Evolutionary conservation across 2,797 vertebrate species (phyloP).

Genomic region (Epinephelus coioides): DNA sequence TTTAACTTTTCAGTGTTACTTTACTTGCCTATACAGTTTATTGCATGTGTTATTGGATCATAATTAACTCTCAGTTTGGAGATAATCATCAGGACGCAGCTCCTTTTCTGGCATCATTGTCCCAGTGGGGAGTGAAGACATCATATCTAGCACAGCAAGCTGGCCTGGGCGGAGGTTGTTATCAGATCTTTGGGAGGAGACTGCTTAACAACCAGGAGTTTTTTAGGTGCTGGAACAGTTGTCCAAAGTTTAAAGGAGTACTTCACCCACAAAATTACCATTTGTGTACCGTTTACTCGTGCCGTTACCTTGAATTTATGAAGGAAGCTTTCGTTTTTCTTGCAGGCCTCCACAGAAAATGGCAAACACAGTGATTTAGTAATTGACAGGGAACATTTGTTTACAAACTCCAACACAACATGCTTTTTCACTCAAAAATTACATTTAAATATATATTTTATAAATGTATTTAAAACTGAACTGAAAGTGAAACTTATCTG

Average conservation of each 20-base stretch:
- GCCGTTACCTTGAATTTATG: too few relatives aligned
- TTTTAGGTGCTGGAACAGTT: neutral
- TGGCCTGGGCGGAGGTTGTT: slow-evolving; percentile 74
- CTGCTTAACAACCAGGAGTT: slow-evolving; percentile 15
- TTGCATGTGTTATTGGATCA: neutral
- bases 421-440: too few relatives aligned
- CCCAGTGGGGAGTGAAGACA: slow-evolving; percentile 23
- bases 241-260: slow-evolving; percentile 1
- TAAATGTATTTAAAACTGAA: too few relatives aligned
- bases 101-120: slow-evolving; percentile 52
- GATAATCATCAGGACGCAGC: slow-evolving; percentile 5
- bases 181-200: slow-evolving; percentile 62
- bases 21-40: neutral
- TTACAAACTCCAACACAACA: too few relatives aligned
- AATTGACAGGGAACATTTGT: too few relatives aligned
- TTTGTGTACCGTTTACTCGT: too few relatives aligned
- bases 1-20: slow-evolving; percentile 9
- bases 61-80: slow-evolving; percentile 23
- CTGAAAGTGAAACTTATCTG: too few relatives aligned
- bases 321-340: too few relatives aligned
- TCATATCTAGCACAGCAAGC: slow-evolving; percentile 79
- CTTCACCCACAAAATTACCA: too few relatives aligned
- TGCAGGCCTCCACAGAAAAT: too few relatives aligned
- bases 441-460: too few relatives aligned
- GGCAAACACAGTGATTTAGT: too few relatives aligned